Conservation (phyloP, 2,797 vertebrate species). For the Acridotheres tristis region DNA sequence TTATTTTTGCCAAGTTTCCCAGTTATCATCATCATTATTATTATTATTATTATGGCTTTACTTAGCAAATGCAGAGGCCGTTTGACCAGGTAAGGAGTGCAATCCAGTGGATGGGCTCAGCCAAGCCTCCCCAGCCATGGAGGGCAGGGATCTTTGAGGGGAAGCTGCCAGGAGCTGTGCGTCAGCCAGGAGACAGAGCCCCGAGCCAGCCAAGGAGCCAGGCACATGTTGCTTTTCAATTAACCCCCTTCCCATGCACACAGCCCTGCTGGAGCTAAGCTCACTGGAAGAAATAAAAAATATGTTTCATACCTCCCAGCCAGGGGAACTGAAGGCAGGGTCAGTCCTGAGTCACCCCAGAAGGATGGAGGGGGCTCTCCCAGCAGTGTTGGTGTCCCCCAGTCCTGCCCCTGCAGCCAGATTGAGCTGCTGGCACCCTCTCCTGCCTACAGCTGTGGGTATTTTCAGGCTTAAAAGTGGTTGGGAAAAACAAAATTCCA, state of each 20-base stretch:
- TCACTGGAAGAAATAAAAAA: neutral
- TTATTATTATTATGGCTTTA: constrained; percentile 10
- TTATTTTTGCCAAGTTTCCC: constrained; percentile 47
- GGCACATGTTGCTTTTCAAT: neutral
- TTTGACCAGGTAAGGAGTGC: neutral
- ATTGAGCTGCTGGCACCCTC: neutral
- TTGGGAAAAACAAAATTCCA: neutral
- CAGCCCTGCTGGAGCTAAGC: neutral
- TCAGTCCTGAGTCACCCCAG: neutral
- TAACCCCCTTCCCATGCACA: neutral
- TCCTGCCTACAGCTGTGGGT: neutral
- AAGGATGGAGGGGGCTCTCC: neutral
- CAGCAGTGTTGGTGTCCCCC: neutral
- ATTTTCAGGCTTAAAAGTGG: neutral
- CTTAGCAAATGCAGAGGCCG: neutral
- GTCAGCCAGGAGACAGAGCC: neutral
- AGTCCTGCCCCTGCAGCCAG: neutral
- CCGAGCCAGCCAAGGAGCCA: neutral
- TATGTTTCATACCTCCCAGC: accelerated
- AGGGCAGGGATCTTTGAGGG: neutral
- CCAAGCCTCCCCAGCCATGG: neutral
- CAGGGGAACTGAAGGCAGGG: neutral
- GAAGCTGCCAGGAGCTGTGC: neutral
- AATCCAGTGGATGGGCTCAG: neutral
- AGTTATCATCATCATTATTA: neutral